Evolutionary conservation across 2,113 vertebrate species (phyloP).

Genomic region (Meleagris gallopavo): DNA sequence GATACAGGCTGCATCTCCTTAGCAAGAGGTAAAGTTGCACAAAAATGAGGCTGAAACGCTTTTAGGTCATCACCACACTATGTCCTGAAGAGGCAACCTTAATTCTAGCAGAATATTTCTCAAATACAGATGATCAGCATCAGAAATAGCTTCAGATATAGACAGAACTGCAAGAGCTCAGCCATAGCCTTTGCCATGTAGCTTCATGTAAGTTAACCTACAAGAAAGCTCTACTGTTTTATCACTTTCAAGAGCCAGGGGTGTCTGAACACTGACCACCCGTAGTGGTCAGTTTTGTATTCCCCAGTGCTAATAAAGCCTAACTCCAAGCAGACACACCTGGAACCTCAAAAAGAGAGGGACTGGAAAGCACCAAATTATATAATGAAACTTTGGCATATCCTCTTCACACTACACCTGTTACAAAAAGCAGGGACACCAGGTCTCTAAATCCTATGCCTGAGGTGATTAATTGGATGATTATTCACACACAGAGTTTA

Average conservation of each 20-base stretch:
- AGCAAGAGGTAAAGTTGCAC: background rate
- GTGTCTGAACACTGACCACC: rapidly evolving
- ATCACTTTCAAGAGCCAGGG: background rate
- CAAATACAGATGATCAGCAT: background rate
- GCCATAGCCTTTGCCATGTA: background rate
- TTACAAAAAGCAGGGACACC: background rate
- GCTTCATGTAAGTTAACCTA: background rate
- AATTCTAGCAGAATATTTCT: background rate
- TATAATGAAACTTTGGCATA: background rate
- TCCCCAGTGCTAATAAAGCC: background rate
- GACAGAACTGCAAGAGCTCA: background rate
- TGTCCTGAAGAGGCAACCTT: background rate
- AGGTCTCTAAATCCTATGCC: background rate
- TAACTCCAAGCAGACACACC: background rate
- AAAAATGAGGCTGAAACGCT: background rate
- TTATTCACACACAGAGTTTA: constrained; percentile 44
- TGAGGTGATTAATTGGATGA: constrained; percentile 44
- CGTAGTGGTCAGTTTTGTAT: background rate
- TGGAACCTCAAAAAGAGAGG: background rate
- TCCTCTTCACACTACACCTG: background rate
- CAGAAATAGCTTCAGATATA: background rate
- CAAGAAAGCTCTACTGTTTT: background rate
- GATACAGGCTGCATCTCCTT: background rate
- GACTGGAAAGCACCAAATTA: background rate
- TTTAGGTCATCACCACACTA: background rate